A percentile compares a stretch with the other conserved stretches of the same genome.
phyloP scores from a whole-genome alignment of 2,888 invertebrate species.

The Cheilosia vernalis region DNA sequence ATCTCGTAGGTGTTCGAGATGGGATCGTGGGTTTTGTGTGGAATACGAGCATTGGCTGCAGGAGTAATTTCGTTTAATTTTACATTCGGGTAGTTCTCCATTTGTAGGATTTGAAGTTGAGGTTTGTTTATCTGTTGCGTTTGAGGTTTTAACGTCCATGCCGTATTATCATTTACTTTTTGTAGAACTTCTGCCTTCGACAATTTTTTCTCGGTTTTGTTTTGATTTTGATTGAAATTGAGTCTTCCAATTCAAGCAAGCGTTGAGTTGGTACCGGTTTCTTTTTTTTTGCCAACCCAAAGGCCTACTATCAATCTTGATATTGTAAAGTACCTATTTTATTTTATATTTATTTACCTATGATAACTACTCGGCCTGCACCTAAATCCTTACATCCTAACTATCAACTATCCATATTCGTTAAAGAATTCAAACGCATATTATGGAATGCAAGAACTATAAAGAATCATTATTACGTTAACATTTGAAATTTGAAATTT shows the following conservation, averaged over 20 bases:
- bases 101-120: background rate
- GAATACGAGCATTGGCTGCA: constrained; percentile 91
- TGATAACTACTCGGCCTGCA: too few relatives aligned
- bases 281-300: background rate
- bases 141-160: background rate
- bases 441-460: too few relatives aligned
- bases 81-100: constrained; percentile 85
- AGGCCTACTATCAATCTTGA: too few relatives aligned
- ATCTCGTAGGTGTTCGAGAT: constrained; percentile 91
- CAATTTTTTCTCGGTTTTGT: background rate
- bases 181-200: background rate
- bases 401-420: too few relatives aligned
- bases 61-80: constrained; percentile 92
- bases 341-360: too few relatives aligned
- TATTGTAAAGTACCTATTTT: too few relatives aligned
- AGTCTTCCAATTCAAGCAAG: background rate
- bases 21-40: constrained; percentile 92
- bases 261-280: constrained; percentile 20
- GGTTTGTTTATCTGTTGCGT: background rate
- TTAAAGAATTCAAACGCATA: too few relatives aligned
- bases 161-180: background rate
- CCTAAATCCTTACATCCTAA: too few relatives aligned
- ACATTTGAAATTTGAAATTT: too few relatives aligned
- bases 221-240: background rate
- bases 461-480: too few relatives aligned